Evolutionary conservation across 2,113 vertebrate species (phyloP), one percentile per base, ranked within the genome.

Genomic region (Hemicordylus capensis): DNA sequence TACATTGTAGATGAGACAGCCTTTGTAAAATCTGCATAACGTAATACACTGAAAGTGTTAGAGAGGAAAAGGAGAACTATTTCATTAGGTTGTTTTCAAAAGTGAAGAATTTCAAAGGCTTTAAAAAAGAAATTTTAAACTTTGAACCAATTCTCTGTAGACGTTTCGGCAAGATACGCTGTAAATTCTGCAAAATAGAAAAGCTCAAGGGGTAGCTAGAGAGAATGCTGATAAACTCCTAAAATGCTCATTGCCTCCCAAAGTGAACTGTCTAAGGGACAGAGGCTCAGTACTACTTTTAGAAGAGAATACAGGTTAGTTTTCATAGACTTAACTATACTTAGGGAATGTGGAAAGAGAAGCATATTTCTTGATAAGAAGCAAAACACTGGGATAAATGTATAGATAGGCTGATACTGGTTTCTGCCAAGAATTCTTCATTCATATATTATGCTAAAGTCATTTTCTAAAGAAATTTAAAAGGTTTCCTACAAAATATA

Each of bases 21-120:
- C 90, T 88, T 0, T n/a, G 76, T 75, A 73, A 92, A 92, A 88
- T 87, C 75, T 69, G 78, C 66, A 39, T 86, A 89, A 87, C 39
- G 42, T 74, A 78, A 74, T 2, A 72, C 46, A 81, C 56, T 75
- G 54, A 1, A 14, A 89, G 39, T 44, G 24, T 64, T 74, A 82
- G 34, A 64, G 31, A 89, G 31, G 42, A 58, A 61, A 74, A 82
- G 74, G 69, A 11, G 54, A 61, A 6, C 28, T 67, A 61, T 67
- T 93, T 91, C 83, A 86, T 92, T 73, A 84, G 11, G 58, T 91
- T 88, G 75, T 89, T 91, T 89, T 94, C 81, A 90, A 79, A 91
- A 83, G 59, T 75, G 20, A 20, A 90, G 56, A 83, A 81, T 88
- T 82, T 86, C 81, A 63, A 4, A 89, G 1, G 1, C 87, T 92